These are phyloP conservation scores for Lepidocyrtoides sp. DNA, from an alignment of 2,888 invertebrate genomes.

Conservation along the genomic window DNA sequence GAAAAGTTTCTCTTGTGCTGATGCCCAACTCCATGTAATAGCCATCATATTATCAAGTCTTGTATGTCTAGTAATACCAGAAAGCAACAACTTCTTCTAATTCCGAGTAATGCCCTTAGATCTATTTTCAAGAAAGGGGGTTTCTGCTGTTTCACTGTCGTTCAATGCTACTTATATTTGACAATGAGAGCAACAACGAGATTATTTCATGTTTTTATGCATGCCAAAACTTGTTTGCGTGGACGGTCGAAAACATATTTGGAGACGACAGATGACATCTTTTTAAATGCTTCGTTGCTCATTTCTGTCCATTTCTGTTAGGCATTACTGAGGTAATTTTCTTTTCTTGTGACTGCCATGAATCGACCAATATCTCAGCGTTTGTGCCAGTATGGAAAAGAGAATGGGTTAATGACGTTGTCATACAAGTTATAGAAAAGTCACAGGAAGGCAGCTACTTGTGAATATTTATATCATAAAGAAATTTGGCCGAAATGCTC, in stretches of 20 bases:
- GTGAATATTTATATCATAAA: not conserved
- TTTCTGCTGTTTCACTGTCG: not conserved
- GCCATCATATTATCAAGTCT: not conserved
- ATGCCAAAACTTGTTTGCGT: not conserved
- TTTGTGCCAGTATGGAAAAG: not conserved
- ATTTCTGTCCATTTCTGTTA: conserved; percentile 51
- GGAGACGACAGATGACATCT: conserved; percentile 70
- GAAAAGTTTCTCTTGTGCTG: conserved; percentile 51
- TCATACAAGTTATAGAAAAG: not conserved
- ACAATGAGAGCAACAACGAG: not conserved
- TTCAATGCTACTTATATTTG: not conserved
- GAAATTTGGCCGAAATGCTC: too few relatives aligned
- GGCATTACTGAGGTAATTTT: conserved; percentile 47
- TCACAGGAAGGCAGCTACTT: not conserved
- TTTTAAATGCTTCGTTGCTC: conserved; percentile 67
- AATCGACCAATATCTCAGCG: conserved; percentile 16
- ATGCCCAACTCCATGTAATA: not conserved
- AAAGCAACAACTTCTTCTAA: conserved; percentile 1
- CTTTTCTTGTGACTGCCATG: conserved; percentile 16
- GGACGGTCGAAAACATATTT: conserved; percentile 63
- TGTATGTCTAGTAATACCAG: not conserved
- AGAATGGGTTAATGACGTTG: not conserved
- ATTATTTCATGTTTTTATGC: too few relatives aligned
- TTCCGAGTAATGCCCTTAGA: conserved; percentile 12
- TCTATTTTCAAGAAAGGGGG: conserved; percentile 5